A percentile compares a stretch with the other conserved stretches of the same genome.
phyloP scores from a whole-genome alignment of 1,140 invertebrate genomes.

The Neodiprion virginianus region DNA sequence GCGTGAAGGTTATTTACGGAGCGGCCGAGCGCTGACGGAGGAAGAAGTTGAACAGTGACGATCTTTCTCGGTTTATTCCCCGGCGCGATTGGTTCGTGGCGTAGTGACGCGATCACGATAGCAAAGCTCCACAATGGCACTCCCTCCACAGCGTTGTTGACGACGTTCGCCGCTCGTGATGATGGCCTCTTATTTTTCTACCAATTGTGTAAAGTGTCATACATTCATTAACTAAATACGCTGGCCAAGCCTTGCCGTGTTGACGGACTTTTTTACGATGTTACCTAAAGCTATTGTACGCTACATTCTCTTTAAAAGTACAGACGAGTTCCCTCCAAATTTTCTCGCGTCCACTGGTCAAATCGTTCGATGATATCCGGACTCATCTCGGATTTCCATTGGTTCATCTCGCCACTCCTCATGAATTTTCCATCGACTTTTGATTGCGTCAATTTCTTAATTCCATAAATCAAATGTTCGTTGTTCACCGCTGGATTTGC shows the following conservation, averaged over 20 bases:
- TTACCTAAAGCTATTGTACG: not conserved
- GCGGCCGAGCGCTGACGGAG: too few relatives aligned
- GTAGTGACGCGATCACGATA: too few relatives aligned
- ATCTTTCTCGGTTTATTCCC: too few relatives aligned
- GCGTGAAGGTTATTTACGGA: too few relatives aligned
- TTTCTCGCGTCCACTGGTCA: constrained; percentile 22
- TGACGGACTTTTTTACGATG: not conserved
- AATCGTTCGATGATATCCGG: constrained; percentile 55
- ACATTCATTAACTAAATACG: not conserved
- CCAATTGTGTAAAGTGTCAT: not conserved
- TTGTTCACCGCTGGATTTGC: constrained; percentile 45
- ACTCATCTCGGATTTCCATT: constrained; percentile 68
- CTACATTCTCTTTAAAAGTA: not conserved
- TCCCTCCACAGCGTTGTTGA: too few relatives aligned
- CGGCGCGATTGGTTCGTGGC: too few relatives aligned
- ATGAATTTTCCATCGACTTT: constrained; percentile 62
- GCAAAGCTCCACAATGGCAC: too few relatives aligned
- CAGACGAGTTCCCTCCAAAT: constrained; percentile 25
- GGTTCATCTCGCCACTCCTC: constrained; percentile 67
- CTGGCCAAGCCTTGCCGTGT: not conserved
- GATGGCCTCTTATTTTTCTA: not conserved
- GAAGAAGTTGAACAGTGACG: too few relatives aligned
- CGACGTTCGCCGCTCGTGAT: too few relatives aligned
- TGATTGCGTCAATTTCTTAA: not conserved
- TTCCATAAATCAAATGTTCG: constrained; percentile 18